Percentiles rank a stretch among this genome's conserved stretches.
phyloP scores from a whole-genome alignment of 64 coral and sea anemone species.

The Stichodactyla helianthus region DNA sequence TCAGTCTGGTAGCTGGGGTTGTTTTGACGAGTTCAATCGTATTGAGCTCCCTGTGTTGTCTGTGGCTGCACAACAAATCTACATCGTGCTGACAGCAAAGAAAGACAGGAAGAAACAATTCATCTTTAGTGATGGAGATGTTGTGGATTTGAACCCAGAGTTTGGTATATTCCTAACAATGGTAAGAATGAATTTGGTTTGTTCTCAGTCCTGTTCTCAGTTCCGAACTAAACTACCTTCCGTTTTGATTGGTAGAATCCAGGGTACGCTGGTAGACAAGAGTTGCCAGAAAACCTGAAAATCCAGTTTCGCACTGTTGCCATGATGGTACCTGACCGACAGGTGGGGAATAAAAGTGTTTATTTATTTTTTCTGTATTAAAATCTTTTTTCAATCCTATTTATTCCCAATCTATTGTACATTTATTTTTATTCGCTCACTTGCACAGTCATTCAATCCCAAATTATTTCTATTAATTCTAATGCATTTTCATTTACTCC shows the following conservation, averaged over 20 bases:
- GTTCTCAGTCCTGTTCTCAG: not conserved
- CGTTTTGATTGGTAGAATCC: conserved; percentile 52
- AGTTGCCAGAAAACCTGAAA: conserved; percentile 93
- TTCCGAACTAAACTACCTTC: not conserved
- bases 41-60: conserved; percentile 95
- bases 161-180: conserved; percentile 96
- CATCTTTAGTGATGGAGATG: conserved; percentile 88
- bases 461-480: too few relatives aligned
- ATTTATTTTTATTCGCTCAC: not conserved
- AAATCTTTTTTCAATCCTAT: not conserved
- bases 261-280: conserved; percentile 89
- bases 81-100: conserved; percentile 87
- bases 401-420: not conserved
- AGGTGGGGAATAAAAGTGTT: conserved; percentile 12
- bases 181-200: conserved; percentile 35
- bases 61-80: conserved; percentile 92
- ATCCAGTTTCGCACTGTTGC: conserved; percentile 95
- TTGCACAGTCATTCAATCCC: not conserved
- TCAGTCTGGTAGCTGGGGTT: conserved; percentile 93
- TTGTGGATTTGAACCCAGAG: conserved; percentile 88
- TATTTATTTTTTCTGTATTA: not conserved
- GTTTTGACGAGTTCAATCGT: conserved; percentile 97
- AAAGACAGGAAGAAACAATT: conserved; percentile 95
- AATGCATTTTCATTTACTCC: too few relatives aligned
- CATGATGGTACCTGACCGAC: conserved; percentile 97